phyloP scores from a whole-genome alignment of 2,113 vertebrate species.

The Rallus limicola region DNA sequence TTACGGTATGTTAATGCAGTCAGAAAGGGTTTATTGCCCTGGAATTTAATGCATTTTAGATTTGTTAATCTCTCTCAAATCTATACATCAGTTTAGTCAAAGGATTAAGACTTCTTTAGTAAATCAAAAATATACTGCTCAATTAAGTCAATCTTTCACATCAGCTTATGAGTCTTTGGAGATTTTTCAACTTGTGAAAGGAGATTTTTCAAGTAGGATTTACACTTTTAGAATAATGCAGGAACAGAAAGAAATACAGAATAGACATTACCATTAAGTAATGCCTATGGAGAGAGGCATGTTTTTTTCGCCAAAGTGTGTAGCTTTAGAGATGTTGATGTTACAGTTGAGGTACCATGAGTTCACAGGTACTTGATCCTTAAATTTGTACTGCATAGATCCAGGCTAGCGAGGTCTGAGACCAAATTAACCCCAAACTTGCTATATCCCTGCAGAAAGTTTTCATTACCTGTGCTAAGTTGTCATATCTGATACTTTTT shows the following conservation, averaged over 20 bases:
- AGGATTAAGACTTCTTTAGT: conserved; percentile 57
- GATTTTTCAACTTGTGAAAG: conserved; percentile 44
- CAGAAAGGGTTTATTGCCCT: neutral
- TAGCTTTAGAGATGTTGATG: neutral
- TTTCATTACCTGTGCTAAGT: neutral
- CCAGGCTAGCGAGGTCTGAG: neutral
- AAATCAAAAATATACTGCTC: conserved; percentile 69
- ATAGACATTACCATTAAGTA: neutral
- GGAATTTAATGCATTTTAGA: conserved; percentile 56
- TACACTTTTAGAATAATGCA: neutral
- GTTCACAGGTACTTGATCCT: neutral
- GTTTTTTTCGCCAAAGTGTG: fast-evolving
- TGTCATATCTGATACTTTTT: neutral
- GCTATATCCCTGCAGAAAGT: neutral
- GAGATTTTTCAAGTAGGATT: conserved; percentile 56
- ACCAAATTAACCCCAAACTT: neutral
- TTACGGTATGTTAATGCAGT: neutral
- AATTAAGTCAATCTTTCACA: conserved; percentile 72
- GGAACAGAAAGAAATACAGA: neutral
- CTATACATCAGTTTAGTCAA: conserved; percentile 50
- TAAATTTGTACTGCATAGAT: neutral
- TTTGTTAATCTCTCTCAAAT: conserved; percentile 60
- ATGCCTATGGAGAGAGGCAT: neutral
- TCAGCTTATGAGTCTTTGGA: conserved; percentile 62
- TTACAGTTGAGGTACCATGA: neutral